phyloP scores from a whole-genome alignment of 2,888 invertebrate species.

The Fragum sueziense region DNA sequence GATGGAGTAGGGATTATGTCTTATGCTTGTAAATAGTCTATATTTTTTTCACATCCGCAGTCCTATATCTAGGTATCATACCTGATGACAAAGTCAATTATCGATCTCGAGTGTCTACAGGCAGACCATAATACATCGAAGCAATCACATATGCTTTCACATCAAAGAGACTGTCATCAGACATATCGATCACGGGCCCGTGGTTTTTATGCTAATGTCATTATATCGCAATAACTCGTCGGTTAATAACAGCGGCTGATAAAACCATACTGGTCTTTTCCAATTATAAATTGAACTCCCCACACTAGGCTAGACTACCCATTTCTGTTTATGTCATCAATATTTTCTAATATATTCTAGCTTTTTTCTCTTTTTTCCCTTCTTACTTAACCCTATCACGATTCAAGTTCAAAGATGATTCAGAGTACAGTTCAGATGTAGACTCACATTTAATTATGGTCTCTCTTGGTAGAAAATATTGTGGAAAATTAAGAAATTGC shows the following conservation, averaged over 20 bases:
- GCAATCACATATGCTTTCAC: conserved; percentile 26
- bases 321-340: not conserved
- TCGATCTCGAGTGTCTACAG: conserved; percentile 17
- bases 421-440: no score
- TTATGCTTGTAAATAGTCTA: no score
- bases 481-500: no score
- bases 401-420: no score
- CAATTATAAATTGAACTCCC: conserved; percentile 17
- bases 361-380: no score
- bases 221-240: conserved; percentile 26
- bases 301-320: not conserved
- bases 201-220: conserved; percentile 27
- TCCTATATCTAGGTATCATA: no score
- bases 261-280: conserved; percentile 3
- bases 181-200: conserved; percentile 1
- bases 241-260: conserved; percentile 16
- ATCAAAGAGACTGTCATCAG: conserved; percentile 7
- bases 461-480: no score
- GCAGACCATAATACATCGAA: conserved; percentile 17
- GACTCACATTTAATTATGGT: no score
- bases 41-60: no score
- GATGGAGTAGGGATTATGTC: no score
- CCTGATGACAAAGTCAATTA: conserved; percentile 26
- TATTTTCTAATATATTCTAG: no score
- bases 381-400: no score